Evolutionary conservation across 2,797 vertebrate species (phyloP).

Genomic region (Hapalemur alaotrensis): DNA sequence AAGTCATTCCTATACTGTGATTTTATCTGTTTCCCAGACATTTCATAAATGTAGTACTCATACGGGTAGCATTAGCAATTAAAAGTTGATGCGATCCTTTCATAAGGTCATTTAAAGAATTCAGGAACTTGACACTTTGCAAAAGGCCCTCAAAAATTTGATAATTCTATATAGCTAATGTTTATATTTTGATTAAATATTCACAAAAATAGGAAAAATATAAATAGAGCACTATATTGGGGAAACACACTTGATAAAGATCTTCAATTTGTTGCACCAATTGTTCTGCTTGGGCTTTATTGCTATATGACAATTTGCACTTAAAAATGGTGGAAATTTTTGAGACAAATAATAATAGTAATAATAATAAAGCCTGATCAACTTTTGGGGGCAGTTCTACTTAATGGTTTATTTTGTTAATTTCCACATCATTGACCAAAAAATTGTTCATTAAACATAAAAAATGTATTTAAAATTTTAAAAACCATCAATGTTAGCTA

Average conservation of each 20-base stretch:
- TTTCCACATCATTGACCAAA: not conserved
- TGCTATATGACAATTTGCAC: not conserved
- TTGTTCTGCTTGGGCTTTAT: not conserved
- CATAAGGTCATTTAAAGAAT: not conserved
- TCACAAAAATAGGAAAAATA: not conserved
- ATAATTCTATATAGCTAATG: not conserved
- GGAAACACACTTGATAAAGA: not conserved
- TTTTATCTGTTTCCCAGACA: not conserved
- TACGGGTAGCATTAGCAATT: not conserved
- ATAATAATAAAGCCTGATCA: not conserved
- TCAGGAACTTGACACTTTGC: not conserved
- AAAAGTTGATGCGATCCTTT: not conserved
- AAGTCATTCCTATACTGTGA: not conserved
- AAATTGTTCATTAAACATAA: not conserved
- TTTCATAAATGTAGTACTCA: not conserved
- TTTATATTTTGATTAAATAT: not conserved
- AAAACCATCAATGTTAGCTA: not conserved
- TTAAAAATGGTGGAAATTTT: not conserved
- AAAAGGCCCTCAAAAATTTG: not conserved
- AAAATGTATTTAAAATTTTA: not conserved
- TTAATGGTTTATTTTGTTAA: not conserved
- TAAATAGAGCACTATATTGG: not conserved
- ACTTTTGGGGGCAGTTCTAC: not conserved
- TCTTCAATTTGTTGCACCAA: not conserved
- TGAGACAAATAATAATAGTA: not conserved